A percentile compares a stretch with the other conserved stretches of the same genome.
Conservation (phyloP, 2,888 invertebrate species). For the Thumatha senex region DNA sequence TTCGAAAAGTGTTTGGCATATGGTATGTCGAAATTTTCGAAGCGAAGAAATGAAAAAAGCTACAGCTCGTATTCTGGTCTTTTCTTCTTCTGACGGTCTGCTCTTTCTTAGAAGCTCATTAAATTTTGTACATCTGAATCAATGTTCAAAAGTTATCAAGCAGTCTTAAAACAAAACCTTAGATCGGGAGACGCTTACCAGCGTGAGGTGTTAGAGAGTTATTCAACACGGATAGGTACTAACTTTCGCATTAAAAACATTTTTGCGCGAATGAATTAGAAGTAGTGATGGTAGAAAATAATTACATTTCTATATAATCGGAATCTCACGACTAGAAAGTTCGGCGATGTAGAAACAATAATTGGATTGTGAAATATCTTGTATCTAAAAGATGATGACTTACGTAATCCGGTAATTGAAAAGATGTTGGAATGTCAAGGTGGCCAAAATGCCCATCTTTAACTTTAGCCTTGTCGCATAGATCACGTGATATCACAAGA, state of each 20-base stretch:
- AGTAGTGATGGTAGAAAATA: not conserved
- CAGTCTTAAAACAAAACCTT: no score
- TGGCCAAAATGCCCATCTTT: slow-evolving; percentile 24
- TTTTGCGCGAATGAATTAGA: not conserved
- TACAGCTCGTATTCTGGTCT: no score
- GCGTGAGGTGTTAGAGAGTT: no score
- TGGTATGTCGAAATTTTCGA: no score
- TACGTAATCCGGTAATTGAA: slow-evolving; percentile 20
- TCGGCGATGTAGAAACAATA: not conserved
- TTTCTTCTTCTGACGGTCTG: no score
- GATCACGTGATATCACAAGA: slow-evolving; percentile 8
- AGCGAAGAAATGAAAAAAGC: no score
- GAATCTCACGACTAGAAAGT: not conserved
- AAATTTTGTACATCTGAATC: no score
- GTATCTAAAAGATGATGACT: not conserved
- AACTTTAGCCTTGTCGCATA: slow-evolving; percentile 23
- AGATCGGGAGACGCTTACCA: no score
- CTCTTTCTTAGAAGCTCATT: no score
- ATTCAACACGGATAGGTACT: not conserved
- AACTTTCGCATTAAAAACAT: not conserved
- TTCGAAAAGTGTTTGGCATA: no score
- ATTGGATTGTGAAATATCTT: not conserved
- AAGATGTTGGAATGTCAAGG: slow-evolving; percentile 35
- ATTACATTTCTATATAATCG: not conserved
- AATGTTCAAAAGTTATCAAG: no score